A percentile compares a stretch with the other conserved stretches of the same genome.
Evolutionary conservation across 1,140 invertebrate species (phyloP).

Genomic region (Drosophila neocordata): DNA sequence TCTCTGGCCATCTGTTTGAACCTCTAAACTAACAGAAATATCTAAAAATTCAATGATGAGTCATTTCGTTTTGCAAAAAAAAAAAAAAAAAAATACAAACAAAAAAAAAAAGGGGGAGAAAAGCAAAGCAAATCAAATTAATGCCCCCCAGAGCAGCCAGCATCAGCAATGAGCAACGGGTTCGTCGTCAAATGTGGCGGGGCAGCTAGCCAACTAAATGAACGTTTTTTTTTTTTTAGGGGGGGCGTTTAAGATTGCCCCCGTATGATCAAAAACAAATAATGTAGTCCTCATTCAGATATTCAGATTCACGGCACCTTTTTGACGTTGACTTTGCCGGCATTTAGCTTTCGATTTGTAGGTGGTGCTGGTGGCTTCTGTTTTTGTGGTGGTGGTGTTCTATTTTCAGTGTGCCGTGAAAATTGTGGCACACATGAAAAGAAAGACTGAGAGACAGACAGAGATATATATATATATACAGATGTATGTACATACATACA

Average conservation of each 20-base stretch:
- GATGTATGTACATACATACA: background rate
- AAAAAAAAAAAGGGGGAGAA: too few species aligned
- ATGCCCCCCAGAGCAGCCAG: constrained; percentile 17
- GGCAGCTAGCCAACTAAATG: constrained; percentile 20
- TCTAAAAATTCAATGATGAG: constrained; percentile 75
- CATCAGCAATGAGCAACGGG: constrained; percentile 21
- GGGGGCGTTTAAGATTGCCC: constrained; percentile 42
- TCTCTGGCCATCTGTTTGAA: constrained; percentile 61
- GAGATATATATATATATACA: background rate
- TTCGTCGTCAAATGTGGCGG: background rate
- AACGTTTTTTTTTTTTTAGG: background rate
- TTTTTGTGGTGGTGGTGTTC: constrained; percentile 41
- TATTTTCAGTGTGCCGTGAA: constrained; percentile 67
- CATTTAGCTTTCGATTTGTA: constrained; percentile 20
- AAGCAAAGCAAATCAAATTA: constrained; percentile 42
- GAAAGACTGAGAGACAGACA: background rate
- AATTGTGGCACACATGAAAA: constrained; percentile 44
- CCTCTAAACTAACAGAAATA: constrained; percentile 58
- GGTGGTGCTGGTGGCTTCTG: constrained; percentile 22
- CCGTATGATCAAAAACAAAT: constrained; percentile 29
- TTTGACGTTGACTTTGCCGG: constrained; percentile 46
- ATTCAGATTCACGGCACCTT: constrained; percentile 32
- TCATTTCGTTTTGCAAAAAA: constrained; percentile 49
- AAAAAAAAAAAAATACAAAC: constrained; percentile 42
- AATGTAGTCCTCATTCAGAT: constrained; percentile 13